A percentile compares a stretch with the other conserved stretches of the same genome.
Conservation (phyloP, 1,140 invertebrate species). For the Acyrthosiphon pisum region DNA sequence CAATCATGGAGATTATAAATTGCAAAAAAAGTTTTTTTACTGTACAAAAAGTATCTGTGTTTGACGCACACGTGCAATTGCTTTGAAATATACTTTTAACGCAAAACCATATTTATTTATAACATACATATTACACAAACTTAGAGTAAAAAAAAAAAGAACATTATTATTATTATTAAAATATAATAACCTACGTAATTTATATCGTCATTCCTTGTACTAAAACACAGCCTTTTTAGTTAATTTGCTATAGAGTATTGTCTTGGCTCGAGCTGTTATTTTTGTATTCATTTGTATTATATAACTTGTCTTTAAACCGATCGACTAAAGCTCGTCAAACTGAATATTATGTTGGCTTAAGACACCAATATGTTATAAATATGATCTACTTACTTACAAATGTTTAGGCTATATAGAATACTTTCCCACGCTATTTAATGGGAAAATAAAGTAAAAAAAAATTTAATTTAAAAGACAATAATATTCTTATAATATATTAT, state of each 20-base stretch:
- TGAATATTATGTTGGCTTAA: background rate
- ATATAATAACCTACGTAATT: conserved; percentile 16
- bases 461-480: background rate
- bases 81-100: background rate
- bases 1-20: background rate
- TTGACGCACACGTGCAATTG: background rate
- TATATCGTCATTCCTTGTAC: conserved; percentile 52
- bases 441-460: background rate
- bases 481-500: background rate
- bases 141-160: conserved; percentile 12
- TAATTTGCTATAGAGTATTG: conserved; percentile 47
- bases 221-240: conserved; percentile 56
- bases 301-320: background rate
- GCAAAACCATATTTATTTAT: conserved; percentile 24
- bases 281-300: background rate
- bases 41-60: background rate
- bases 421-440: background rate
- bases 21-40: background rate
- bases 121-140: background rate
- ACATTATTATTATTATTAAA: background rate
- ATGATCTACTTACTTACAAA: background rate
- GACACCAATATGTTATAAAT: background rate
- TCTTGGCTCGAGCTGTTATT: conserved; percentile 52
- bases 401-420: background rate
- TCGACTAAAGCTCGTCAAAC: conserved; percentile 20